Base-by-base conservation (phyloP, 2,113 vertebrate genomes). In the Ctenodactylus gundi region DNA sequence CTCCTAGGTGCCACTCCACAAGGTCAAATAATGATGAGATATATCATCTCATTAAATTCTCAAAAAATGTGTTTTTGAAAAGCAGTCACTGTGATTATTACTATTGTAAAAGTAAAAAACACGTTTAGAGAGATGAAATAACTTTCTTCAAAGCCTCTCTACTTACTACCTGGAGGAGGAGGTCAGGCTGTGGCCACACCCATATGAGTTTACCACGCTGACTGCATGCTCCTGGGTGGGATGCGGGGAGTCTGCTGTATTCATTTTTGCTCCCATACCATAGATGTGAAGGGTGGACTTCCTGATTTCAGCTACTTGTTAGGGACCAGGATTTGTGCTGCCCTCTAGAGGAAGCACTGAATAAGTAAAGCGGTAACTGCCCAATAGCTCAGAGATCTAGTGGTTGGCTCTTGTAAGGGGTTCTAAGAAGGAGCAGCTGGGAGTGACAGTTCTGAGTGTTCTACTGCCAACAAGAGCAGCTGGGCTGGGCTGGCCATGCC, bases 381-480 rank as follows among this genome's bases (percentile, higher is more conserved):
- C 41, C 46, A 18, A 70, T 8, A 20, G 17, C n/a, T 46, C 64
- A 31, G 51, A 51, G 78, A 77, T 15, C 70, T 29, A 17, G 57
- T 10, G 36, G 10, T 8, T 34, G 65, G 53, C 17, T 46, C 21
- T 44, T 89, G 27, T 39, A 41, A 73, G 65, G 72, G 13, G 41
- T 70, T 77, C 29, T 36, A 51, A 62, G 29, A 89, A 25, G 31
- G 12, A 68, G 76, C 49, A n/a, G 14, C 25, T 67, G 49, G 1
- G 53, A 57, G 65, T 10, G 39, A 29, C 67, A 44, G 25, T 25
- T 95, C 94, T 93, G 82, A 95, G 97, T 95, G 25, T 77, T 68
- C 53, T 92, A 8, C 49, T 72, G 89, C 70, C 41, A 93, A 88
- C 81, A 84, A 31, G 77, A 65, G 36, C 27, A 73, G 46, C 62